A percentile compares a stretch with the other conserved stretches of the same genome.
Evolutionary conservation across 1,140 invertebrate species (phyloP).

Genomic region (Drosophila navojoa): DNA sequence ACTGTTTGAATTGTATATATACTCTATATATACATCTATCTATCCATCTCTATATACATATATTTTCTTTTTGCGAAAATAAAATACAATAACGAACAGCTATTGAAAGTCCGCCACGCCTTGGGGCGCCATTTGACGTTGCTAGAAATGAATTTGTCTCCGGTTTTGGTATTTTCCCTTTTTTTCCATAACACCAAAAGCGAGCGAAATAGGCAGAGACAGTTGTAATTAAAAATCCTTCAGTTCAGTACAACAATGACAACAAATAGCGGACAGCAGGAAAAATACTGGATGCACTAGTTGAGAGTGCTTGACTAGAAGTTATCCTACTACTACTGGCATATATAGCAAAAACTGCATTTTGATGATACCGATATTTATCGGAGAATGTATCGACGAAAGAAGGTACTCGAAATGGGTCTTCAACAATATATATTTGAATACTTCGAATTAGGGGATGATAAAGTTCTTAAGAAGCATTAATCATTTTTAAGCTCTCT

Average conservation of each 20-base stretch:
- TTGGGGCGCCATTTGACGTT: conserved; percentile 39
- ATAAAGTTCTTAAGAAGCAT: too few relatives aligned
- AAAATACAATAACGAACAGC: conserved; percentile 16
- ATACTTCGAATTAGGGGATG: too few relatives aligned
- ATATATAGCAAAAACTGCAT: background rate
- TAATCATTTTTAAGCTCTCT: too few relatives aligned
- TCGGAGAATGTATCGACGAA: too few relatives aligned
- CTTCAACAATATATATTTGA: too few relatives aligned
- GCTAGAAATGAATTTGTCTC: conserved; percentile 72
- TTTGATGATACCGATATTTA: too few relatives aligned
- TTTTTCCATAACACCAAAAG: conserved; percentile 33
- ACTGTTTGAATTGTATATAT: conserved; percentile 18
- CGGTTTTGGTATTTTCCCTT: background rate
- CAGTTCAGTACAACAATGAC: conserved; percentile 25
- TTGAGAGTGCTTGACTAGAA: background rate
- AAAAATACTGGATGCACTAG: background rate
- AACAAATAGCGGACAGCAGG: background rate
- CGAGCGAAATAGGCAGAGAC: conserved; percentile 43
- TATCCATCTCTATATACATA: too few relatives aligned
- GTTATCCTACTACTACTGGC: background rate
- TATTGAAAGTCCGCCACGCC: conserved; percentile 26
- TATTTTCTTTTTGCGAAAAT: background rate
- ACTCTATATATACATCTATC: background rate
- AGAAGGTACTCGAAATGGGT: too few relatives aligned
- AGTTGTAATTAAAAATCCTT: conserved; percentile 71